Evolutionary conservation across 1,140 invertebrate species (phyloP), one percentile per base, ranked within the genome.

Genomic region (Cotesia typhae): DNA sequence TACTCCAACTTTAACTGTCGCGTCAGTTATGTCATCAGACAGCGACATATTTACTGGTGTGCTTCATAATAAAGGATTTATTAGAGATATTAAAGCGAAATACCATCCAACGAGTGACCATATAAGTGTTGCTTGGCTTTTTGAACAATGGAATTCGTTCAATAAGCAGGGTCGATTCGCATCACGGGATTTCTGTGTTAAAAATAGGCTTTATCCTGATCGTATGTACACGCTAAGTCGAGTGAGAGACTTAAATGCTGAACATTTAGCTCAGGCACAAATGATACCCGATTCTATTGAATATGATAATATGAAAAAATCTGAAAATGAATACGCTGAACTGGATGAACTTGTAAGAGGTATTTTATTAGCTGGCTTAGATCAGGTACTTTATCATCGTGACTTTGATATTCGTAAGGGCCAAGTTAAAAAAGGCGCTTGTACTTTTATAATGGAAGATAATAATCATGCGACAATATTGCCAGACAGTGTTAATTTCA

Each of bases 401-500:
- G 83, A 81, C 64, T 81, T 82, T 12, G 80, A 87, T 17, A 80
- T 85, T 52, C 84, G 77, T 65, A 89, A 88, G 28, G 88, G 89
- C 38, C 86, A 86, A 73, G 59, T 89, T 35, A 85, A 76, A 51
- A 87, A 82, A 36, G 82, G 76, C 38, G 75, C 80, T 28, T 76
- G 52, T 37, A 60, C 79, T 2, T 68, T 89, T 6, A 79, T 83
- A 55, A 88, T 86, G 7, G 88, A 88, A 55, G 79, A 82, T 74
- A 82, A 86, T 4, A 78, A 83, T 3, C 80, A 80, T 35, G 88
- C 86, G 4, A 82, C 87, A 67, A 81, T 91, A 2, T 82, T 83
- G 7, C 77, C 86, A 28, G 89, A 90, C 59, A 89, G 89, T 80
- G 87, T 91, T 1, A 91, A 91, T 82, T 83, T 89, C 67, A 85